Evolutionary conservation across 1,140 invertebrate genomes (phyloP), one percentile per base, ranked within the genome.

Genomic region (Drosophila pallidifrons): DNA sequence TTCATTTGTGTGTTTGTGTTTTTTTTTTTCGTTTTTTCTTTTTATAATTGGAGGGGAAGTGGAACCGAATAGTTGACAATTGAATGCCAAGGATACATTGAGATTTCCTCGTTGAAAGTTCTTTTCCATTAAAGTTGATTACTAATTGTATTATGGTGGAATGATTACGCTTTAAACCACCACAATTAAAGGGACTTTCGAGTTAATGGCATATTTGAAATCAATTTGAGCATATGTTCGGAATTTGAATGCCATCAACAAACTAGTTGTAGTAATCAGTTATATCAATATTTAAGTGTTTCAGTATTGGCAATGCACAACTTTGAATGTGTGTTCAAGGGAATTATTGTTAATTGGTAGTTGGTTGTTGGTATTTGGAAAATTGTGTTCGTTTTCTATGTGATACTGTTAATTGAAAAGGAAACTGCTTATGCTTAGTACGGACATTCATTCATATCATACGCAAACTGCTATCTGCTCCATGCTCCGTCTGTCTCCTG

Each of bases 391-490:
- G 65, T 68, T 38, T 47, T 41, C 28, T 61, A 38, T 55, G 65
- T 47, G 71, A 58, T 72, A 58, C 58, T 72, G 67, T 54, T 45
- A 52, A 20, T 16, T 57, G 35, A 75, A 75, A 75, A 77, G 76
- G 69, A 81, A 77, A 78, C 70, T 88, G 69, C 83, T 88, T 88
- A 88, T 88, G 69, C 35, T 83, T 89, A 89, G 63, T 89, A 89
- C 83, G 85, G 83, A 88, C 83, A 88, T 87, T 88, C 73, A 88
- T 69, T 69, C 65, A 88, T 87, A 83, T 89, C 75, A 66, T 80
- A 78, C 66, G 85, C 80, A 80, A 88, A 77, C 83, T 69, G 67
- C 61, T 66, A 43, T 13, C 59, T 41, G 43, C 28, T 63, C n/a
- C 15, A 41, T 8, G 2, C 46, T 13, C 28, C 41, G 28, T 15